Base-by-base conservation (phyloP, 2,797 vertebrate genomes). In the Sebastes jordani region DNA sequence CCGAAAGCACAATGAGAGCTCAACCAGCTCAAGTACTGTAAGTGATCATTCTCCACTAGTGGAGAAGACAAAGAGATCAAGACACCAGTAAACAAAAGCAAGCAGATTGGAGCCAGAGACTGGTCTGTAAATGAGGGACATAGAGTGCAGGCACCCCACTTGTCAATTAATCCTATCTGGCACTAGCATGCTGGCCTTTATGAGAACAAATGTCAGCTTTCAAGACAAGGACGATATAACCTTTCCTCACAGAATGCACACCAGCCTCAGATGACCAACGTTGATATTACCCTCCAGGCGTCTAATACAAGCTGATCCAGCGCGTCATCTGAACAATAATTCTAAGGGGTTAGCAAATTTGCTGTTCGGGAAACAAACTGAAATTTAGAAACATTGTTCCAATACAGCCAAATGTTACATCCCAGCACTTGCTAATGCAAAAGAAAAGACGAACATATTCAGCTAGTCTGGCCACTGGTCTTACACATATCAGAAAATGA, bases 201-300 rank as follows among this genome's bases (percentile, higher is more conserved):
- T 93, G 90, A 93, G 92, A 93, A 95, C 92, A 95, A 95, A 96
- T 95, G 93, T 94, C 94, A 96, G 88, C 91, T 91, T 93, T 95
- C 92, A 92, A 87, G 84, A 88, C 91, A 93, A 95, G 94, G 93
- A 95, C 88, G 59, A 87, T 85, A 92, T 92, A 95, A 94, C 94
- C 94, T 95, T 94, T 95, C 93, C 83, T 91, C 87, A 93, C 82
- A 83, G 83, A 93, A 82, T 29, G 65, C 84, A 76, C 84, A 84
- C 70, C 78, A 86, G 78, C 84, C 79, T 80, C 81, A 74, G 67
- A 79, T 72, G 55, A 89, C 83, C 84, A 71, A 49, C 34, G 23
- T 7, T 80, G 85, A 84, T 85, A 87, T 85, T 83, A 85, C 69
- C 71, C 80, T 52, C 65, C 80, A 79, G 65, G 20, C 23, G 4